Evolutionary conservation across 2,113 vertebrate species (phyloP).

Genomic region (Natator depressus): DNA sequence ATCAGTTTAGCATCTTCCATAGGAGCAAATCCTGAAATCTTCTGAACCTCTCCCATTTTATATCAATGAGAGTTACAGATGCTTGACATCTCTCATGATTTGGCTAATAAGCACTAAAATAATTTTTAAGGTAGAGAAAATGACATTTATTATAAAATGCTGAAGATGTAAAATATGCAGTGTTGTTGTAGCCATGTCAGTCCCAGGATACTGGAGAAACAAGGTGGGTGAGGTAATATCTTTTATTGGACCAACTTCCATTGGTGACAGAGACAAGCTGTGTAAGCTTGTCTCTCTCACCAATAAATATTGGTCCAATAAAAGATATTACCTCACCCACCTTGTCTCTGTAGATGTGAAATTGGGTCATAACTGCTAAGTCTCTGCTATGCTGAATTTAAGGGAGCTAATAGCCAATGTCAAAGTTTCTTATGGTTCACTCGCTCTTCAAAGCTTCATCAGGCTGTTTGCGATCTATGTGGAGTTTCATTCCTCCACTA

Average conservation of each 20-base stretch:
- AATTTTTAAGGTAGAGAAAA: not conserved
- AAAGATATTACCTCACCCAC: not conserved
- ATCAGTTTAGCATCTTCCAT: not conserved
- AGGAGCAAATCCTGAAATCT: not conserved
- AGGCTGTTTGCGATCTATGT: not conserved
- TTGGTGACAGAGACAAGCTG: not conserved
- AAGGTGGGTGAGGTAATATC: not conserved
- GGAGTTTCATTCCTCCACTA: not conserved
- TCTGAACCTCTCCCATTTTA: not conserved
- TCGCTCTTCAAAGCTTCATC: constrained; percentile 3
- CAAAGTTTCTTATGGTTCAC: not conserved
- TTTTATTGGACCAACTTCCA: not conserved
- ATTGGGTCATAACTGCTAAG: not conserved
- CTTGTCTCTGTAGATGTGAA: not conserved
- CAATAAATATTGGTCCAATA: not conserved
- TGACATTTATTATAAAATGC: not conserved
- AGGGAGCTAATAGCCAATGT: not conserved
- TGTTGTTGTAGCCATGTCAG: not conserved
- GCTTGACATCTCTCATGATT: not conserved
- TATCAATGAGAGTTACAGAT: not conserved
- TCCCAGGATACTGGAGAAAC: not conserved
- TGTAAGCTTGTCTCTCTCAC: not conserved
- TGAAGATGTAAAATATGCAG: not conserved
- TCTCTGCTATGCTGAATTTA: not conserved
- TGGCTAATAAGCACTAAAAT: not conserved